Evolutionary conservation across 2,113 vertebrate genomes (phyloP).

Genomic region (Elachura formosa): DNA sequence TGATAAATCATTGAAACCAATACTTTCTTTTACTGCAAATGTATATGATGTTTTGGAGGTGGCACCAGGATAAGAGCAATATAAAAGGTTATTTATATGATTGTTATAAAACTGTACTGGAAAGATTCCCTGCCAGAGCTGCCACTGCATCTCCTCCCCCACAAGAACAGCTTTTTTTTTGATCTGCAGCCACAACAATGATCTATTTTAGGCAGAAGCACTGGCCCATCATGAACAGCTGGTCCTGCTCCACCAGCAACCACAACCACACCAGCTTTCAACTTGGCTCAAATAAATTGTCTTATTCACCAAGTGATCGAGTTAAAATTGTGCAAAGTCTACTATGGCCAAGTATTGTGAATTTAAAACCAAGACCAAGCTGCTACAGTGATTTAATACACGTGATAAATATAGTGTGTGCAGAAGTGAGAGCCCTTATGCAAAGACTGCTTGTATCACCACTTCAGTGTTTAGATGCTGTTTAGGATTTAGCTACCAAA

Average conservation of each 20-base stretch:
- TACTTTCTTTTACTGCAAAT: not conserved
- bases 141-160: not conserved
- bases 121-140: not conserved
- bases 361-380: not conserved
- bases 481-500: not conserved
- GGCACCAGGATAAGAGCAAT: not conserved
- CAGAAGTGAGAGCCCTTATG: not conserved
- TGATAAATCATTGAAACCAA: not conserved
- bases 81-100: not conserved
- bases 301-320: not conserved
- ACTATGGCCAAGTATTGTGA: not conserved
- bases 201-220: not conserved
- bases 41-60: not conserved
- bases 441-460: not conserved
- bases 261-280: not conserved
- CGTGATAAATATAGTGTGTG: fast-evolving
- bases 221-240: not conserved
- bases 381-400: not conserved
- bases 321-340: not conserved
- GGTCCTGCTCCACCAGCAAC: not conserved
- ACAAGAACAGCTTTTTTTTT: not conserved
- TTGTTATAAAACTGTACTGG: not conserved
- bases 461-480: not conserved
- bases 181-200: not conserved
- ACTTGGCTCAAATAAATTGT: not conserved